Evolutionary conservation across 2,888 invertebrate genomes (phyloP), one percentile per base, ranked within the genome.

Genomic region (Tetranychus piercei): DNA sequence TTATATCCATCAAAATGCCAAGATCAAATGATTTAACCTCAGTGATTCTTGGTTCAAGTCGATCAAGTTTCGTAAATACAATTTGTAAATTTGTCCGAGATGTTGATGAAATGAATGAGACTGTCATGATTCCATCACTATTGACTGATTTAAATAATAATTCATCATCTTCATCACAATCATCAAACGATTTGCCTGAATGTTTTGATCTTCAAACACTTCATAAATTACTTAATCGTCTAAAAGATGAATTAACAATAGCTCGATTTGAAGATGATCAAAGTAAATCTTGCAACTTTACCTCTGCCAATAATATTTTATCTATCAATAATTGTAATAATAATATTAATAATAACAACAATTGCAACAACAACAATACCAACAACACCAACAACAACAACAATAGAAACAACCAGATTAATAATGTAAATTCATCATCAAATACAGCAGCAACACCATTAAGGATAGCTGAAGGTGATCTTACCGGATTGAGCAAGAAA

Each of bases 31-130:
- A 69, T 23, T 69, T 69, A 69, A 23, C 69, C 34, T 23, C 69
- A 5, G 22, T 23, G 34, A 11, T 69, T 22, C 22, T 23, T 23
- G 34, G 34, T 20, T 20, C 69, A 23, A 69, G 69, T 22, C n/a
- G 69, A 69, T 69, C 20, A 11, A 23, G 22, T 23, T 69, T 69
- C 20, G 22, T 69, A 6, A 18, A 69, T 69, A 69, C 69, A 69
- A 69, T 69, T 23, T 69, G 9, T 69, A 69, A 69, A 69, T 69
- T 69, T 69, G 34, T 69, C 34, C 69, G 34, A 69, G 69, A 69
- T 23, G 69, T 69, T 20, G 69, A 69, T 23, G 22, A 69, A 20
- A 69, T 69, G 69, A 69, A 69, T 69, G 69, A 69, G 18, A 22
- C 34, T 23, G 69, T 69, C 11, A 11, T 69, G 69, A 22, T 69